Base-by-base conservation (phyloP, 2,113 vertebrate species). In the Piprites chloris region DNA sequence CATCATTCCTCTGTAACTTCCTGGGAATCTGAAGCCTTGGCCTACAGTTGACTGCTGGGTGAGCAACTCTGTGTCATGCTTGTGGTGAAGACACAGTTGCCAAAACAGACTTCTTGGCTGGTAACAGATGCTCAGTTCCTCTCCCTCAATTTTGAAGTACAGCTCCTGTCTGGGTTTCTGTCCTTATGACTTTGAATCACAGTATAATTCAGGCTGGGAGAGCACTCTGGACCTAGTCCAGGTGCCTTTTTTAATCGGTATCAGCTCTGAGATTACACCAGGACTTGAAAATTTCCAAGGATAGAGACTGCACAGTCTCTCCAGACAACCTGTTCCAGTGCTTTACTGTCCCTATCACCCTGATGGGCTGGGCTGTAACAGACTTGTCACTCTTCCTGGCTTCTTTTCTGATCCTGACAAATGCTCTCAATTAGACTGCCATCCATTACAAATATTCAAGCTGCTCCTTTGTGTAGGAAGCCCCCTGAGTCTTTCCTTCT, bases 401-500 rank as follows among this genome's bases (percentile, higher is more conserved):
- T 77, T 74, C 33, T 80, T 52, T 59, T 52, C 42, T 50, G 16
- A n/a, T 46, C 58, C 53, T 68, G 20, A 49, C 24, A 28, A 14
- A 24, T 13, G 17, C 14, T 77, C 9, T 35, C 27, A 55, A 32
- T 79, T 58, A 55, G 62, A 50, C 39, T 52, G 9, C 18, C n/a
- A 27, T 56, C 33, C 42, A 35, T 52, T 35, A 27, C 24, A 47
- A 37, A 28, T 17, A 3, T 41, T 90, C 22, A 53, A 46, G 39
- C 33, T 86, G 27, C 22, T 80, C 6, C 27, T 93, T 65, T 10
- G 10, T 5, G 5, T 47, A 27, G 59, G 65, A 12, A 42, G 7
- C 4, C 3, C 20, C 41, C 27, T 0, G 0, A 61, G 2, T 59
- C 35, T 86, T 85, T 30, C n/a, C 35, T 37, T 53, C 26, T 49